Evolutionary conservation across 2,888 invertebrate genomes (phyloP).

Genomic region (Scaptomyza caliginosa): DNA sequence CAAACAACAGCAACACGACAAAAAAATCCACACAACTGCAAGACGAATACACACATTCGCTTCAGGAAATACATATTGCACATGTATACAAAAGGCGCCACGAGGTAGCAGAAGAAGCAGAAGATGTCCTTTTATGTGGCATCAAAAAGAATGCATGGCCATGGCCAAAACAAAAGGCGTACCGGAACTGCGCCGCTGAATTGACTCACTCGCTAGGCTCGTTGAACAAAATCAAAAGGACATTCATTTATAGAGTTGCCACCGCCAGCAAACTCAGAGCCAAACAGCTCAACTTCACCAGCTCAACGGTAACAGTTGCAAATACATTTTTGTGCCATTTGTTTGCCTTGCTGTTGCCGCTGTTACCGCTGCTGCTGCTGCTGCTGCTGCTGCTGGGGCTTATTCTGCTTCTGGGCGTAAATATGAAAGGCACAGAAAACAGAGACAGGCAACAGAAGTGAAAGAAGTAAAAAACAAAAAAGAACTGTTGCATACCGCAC

Average conservation of each 20-base stretch:
- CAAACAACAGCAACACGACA: constrained; percentile 15
- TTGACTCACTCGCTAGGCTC: constrained; percentile 81
- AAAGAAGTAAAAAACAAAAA: constrained; percentile 16
- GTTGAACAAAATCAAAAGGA: constrained; percentile 82
- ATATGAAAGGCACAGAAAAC: constrained; percentile 65
- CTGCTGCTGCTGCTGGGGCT: constrained; percentile 11
- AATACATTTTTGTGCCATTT: constrained; percentile 78
- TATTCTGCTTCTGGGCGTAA: constrained; percentile 44
- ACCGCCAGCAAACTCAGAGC: constrained; percentile 8
- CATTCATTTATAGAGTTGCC: constrained; percentile 79
- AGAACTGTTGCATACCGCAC: constrained; percentile 75
- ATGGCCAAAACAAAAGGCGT: constrained; percentile 52
- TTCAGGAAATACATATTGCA: constrained; percentile 49
- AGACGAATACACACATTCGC: constrained; percentile 38
- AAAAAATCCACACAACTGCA: constrained; percentile 46
- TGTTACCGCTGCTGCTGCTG: no score
- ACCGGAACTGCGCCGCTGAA: constrained; percentile 66
- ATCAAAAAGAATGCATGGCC: constrained; percentile 49
- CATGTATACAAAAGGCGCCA: constrained; percentile 55
- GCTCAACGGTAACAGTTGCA: constrained; percentile 67
- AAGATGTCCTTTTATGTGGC: constrained; percentile 38
- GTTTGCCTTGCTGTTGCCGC: constrained; percentile 54
- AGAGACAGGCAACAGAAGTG: constrained; percentile 26
- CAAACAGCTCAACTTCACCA: background rate
- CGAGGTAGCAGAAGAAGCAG: constrained; percentile 16